Base-by-base conservation (phyloP, 2,113 vertebrate species). In the Cygnus atratus region DNA sequence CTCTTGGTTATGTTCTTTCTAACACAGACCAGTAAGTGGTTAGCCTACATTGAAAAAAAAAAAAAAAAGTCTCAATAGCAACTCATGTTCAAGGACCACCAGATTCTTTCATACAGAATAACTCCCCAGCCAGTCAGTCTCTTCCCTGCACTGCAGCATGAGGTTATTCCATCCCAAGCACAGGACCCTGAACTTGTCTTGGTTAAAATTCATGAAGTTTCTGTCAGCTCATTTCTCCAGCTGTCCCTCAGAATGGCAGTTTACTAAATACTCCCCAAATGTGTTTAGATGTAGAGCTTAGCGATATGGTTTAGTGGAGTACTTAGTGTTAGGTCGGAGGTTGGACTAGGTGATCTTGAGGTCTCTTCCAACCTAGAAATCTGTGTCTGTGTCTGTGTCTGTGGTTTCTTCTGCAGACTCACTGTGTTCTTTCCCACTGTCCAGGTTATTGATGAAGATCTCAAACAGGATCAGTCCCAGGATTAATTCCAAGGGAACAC, bases 91-190 rank as follows among this genome's bases (percentile, higher is more conserved):
- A 83, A 33, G 6, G 9, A 54, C 16, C 5, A 6, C 4, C 2
- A 21, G 29, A 68, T 20, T 2, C 11, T 44, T 67, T 62, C 7
- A 8, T 11, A 58, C 2, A 37, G 74, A 90, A 41, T 21, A 44
- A 31, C 3, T 67, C 7, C 18, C 10, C 13, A 50, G 29, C 6
- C 46, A 72, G 9, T 37, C 31, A 55, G 4, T 1, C 3, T 52
- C 55, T 1, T 1, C 11, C 11, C 31, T 70, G 18, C 17, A 13
- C 14, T 84, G 11, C 10, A 5, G 4, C 5, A 35, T 0, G 2
- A 6, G 31, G 6, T 62, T 39, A 74, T 8, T 87, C 6, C 4
- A 71, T 17, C 10, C 25, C 26, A 74, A 62, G 17, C 6, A 57
- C 4, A 21, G 33, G 7, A 70, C 5, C 20, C 72, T 39, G 35